Evolutionary conservation across 2,797 vertebrate genomes (phyloP).

Genomic region (Peromyscus eremicus): DNA sequence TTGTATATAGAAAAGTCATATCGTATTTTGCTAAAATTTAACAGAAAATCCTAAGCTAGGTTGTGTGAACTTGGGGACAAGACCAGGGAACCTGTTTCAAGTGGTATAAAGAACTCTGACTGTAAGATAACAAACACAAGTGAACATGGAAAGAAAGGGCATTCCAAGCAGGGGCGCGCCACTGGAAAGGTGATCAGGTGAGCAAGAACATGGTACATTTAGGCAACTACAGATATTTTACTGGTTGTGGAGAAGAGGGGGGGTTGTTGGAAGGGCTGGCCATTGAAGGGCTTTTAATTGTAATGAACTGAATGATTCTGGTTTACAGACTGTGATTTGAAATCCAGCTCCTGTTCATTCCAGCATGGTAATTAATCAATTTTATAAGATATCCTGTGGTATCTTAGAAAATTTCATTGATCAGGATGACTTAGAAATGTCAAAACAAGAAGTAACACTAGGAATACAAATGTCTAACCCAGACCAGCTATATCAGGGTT

Average conservation of each 20-base stretch:
- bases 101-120: not conserved
- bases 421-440: slow-evolving; percentile 94
- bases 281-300: slow-evolving; percentile 93
- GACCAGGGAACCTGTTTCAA: not conserved
- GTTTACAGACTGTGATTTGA: slow-evolving; percentile 93
- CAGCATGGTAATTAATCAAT: slow-evolving; percentile 92
- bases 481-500: not conserved
- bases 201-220: not conserved
- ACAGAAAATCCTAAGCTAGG: not conserved
- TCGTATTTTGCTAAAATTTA: slow-evolving; percentile 48
- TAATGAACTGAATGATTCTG: slow-evolving; percentile 95
- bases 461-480: slow-evolving; percentile 87
- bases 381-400: slow-evolving; percentile 91
- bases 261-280: slow-evolving; percentile 90
- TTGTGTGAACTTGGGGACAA: not conserved
- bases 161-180: not conserved
- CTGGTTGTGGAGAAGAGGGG: not conserved
- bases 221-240: slow-evolving; percentile 28
- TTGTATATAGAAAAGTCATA: slow-evolving; percentile 9
- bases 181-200: slow-evolving; percentile 40
- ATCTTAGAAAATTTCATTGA: slow-evolving; percentile 96
- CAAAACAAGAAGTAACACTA: slow-evolving; percentile 90
- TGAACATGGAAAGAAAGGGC: not conserved
- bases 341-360: slow-evolving; percentile 95
- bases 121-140: slow-evolving; percentile 9